phyloP scores from a whole-genome alignment of 1,140 invertebrate genomes.

The Kradibia gibbosae region DNA sequence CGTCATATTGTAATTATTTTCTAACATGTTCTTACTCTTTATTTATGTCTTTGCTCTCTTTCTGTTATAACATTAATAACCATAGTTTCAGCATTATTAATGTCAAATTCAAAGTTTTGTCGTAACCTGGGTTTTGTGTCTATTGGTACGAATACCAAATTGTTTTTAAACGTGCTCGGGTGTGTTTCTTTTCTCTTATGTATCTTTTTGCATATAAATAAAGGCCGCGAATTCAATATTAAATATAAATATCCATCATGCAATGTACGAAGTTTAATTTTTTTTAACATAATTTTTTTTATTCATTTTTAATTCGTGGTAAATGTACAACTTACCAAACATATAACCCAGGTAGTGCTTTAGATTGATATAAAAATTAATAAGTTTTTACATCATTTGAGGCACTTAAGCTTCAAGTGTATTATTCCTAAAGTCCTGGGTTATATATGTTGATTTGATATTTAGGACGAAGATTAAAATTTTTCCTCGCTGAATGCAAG shows the following conservation, averaged over 20 bases:
- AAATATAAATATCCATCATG: slow-evolving; percentile 47
- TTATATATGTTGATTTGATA: not conserved
- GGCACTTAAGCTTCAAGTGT: not conserved
- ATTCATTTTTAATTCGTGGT: slow-evolving; percentile 29
- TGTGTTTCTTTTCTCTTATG: slow-evolving; percentile 51
- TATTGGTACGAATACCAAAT: slow-evolving; percentile 68
- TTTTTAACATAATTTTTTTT: slow-evolving; percentile 38
- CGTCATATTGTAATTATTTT: slow-evolving; percentile 25
- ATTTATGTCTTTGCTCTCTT: not conserved
- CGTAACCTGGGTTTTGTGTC: slow-evolving; percentile 53
- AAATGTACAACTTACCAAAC: not conserved
- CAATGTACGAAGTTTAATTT: slow-evolving; percentile 41
- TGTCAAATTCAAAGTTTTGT: slow-evolving; percentile 56
- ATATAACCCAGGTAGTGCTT: not conserved
- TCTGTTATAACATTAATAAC: not conserved
- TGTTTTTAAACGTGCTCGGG: slow-evolving; percentile 57
- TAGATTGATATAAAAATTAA: too few relatives aligned
- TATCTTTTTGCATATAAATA: slow-evolving; percentile 50
- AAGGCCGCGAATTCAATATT: slow-evolving; percentile 52
- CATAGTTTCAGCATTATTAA: not conserved
- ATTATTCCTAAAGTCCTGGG: not conserved
- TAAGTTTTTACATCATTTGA: too few relatives aligned
- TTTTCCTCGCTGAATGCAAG: not conserved
- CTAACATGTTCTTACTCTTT: slow-evolving; percentile 15
- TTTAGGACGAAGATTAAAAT: slow-evolving; percentile 51